phyloP scores from a whole-genome alignment of 2,797 vertebrate genomes.

The Atherinosoma microstoma region DNA sequence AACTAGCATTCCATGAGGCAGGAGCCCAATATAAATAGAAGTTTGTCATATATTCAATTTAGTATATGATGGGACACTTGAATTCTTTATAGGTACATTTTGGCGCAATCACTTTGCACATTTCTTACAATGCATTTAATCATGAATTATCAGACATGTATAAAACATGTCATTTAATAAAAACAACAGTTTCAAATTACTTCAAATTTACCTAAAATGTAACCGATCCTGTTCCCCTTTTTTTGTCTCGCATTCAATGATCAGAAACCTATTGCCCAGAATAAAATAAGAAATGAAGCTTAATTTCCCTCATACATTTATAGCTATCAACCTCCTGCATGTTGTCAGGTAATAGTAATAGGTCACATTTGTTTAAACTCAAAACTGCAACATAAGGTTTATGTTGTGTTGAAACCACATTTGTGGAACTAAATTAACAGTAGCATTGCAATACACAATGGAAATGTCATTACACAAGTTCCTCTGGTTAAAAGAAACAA shows the following conservation, averaged over 20 bases:
- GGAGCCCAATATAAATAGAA: neutral
- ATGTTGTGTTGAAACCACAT: neutral
- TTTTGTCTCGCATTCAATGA: neutral
- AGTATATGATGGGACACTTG: too few species aligned
- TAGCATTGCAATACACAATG: neutral
- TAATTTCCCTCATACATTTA: too few species aligned
- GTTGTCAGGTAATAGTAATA: too few species aligned
- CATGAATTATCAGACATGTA: too few species aligned
- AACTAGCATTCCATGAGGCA: neutral
- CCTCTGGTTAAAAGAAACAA: too few species aligned
- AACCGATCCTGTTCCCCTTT: neutral
- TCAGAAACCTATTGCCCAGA: neutral
- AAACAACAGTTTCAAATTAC: neutral
- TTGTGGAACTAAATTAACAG: neutral
- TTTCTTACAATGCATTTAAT: too few species aligned
- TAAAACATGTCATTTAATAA: neutral
- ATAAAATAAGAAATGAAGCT: neutral
- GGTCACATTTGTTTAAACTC: too few species aligned
- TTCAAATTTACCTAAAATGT: neutral
- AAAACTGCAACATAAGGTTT: too few species aligned
- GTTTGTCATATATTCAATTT: too few species aligned
- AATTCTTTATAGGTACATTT: too few species aligned
- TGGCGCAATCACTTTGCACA: too few species aligned
- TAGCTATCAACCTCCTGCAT: too few species aligned
- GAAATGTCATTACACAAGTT: neutral